Conservation (phyloP, 2,888 invertebrate genomes). For the Dynastes hyllus region DNA sequence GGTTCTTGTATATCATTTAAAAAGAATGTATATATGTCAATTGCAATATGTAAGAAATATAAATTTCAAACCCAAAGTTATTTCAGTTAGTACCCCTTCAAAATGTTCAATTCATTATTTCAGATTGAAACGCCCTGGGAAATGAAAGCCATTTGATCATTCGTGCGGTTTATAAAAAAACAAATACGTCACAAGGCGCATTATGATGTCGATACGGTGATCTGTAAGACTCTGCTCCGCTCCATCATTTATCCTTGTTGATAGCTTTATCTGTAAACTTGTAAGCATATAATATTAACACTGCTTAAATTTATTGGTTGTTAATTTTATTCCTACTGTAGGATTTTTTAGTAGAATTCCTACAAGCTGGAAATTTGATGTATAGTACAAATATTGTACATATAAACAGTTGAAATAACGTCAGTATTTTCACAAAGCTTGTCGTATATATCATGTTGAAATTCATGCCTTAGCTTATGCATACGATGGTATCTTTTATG, state of each 20-base stretch:
- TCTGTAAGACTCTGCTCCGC: not conserved
- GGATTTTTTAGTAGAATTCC: not conserved
- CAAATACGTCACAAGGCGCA: not conserved
- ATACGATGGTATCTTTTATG: too few relatives aligned
- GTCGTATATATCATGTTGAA: too few relatives aligned
- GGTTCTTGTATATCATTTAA: too few relatives aligned
- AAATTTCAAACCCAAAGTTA: too few relatives aligned
- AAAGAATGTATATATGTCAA: too few relatives aligned
- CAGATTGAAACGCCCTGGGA: not conserved
- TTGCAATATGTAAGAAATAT: too few relatives aligned
- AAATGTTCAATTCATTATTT: too few relatives aligned
- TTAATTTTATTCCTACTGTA: constrained; percentile 1
- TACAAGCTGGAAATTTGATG: not conserved
- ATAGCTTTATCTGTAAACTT: constrained; percentile 7
- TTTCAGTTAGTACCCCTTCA: too few relatives aligned
- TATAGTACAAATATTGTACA: too few relatives aligned
- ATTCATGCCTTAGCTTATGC: too few relatives aligned
- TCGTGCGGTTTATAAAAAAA: constrained; percentile 3
- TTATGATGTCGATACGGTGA: constrained; percentile 7
- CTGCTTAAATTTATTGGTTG: not conserved
- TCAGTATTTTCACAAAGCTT: not conserved
- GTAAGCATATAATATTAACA: not conserved
- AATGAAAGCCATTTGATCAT: not conserved
- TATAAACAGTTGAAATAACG: not conserved
- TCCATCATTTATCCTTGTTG: constrained; percentile 17